phyloP scores from a whole-genome alignment of 2,113 vertebrate species.

The Seriola rivoliana region DNA sequence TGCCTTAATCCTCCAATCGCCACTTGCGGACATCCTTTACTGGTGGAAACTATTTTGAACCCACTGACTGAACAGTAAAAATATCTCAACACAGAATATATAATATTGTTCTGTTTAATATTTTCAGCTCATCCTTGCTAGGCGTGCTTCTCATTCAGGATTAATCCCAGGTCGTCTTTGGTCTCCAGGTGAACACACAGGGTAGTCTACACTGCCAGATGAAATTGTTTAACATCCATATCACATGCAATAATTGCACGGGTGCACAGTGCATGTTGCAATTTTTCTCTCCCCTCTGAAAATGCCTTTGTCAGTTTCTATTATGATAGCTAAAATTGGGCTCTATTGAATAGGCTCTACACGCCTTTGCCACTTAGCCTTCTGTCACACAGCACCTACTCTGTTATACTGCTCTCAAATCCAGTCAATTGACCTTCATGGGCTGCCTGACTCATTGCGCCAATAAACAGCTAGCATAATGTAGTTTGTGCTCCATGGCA shows the following conservation, averaged over 20 bases:
- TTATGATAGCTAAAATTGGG: constrained; percentile 64
- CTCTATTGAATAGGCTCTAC: constrained; percentile 60
- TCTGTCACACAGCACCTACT: constrained; percentile 71
- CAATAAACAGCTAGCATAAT: constrained; percentile 73
- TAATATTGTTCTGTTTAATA: constrained; percentile 9
- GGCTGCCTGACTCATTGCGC: constrained; percentile 67
- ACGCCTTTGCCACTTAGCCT: constrained; percentile 70
- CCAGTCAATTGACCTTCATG: constrained; percentile 80
- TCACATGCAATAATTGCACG: constrained; percentile 61
- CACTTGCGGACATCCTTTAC: not conserved
- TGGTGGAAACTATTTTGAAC: not conserved
- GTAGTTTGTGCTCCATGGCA: constrained; percentile 55
- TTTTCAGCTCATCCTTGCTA: not conserved
- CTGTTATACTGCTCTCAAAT: constrained; percentile 66
- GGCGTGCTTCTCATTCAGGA: constrained; percentile 18
- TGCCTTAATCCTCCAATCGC: no score
- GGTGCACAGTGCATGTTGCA: constrained; percentile 52
- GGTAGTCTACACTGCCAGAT: constrained; percentile 42
- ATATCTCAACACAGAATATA: not conserved
- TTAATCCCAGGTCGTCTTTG: constrained; percentile 30
- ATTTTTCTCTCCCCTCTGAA: constrained; percentile 51
- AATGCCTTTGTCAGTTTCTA: constrained; percentile 74
- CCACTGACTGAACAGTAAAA: not conserved
- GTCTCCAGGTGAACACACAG: constrained; percentile 43
- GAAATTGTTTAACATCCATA: constrained; percentile 62